phyloP scores from a whole-genome alignment of 64 coral and sea anemone species.

The Anthopleura sola region DNA sequence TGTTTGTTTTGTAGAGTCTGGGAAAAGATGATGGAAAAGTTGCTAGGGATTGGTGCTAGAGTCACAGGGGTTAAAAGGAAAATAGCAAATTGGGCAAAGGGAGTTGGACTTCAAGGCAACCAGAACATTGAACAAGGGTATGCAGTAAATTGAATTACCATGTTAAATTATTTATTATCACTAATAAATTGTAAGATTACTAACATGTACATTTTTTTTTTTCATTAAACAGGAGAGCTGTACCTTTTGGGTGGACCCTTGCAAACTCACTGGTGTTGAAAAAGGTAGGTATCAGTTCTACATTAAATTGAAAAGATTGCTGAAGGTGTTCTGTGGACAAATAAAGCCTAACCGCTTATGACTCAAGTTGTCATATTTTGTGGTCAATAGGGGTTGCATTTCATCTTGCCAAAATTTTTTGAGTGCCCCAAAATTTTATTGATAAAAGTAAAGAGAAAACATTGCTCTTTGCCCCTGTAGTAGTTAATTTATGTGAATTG shows the following conservation, averaged over 20 bases:
- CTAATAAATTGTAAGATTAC: too few relatives aligned
- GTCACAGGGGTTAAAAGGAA: slow-evolving; percentile 86
- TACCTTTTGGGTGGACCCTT: slow-evolving; percentile 88
- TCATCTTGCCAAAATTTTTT: too few relatives aligned
- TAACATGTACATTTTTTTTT: too few relatives aligned
- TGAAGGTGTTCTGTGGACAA: too few relatives aligned
- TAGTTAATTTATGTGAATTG: too few relatives aligned
- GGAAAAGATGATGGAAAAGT: slow-evolving; percentile 96
- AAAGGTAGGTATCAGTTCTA: slow-evolving; percentile 52
- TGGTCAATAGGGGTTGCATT: too few relatives aligned
- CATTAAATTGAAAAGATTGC: too few relatives aligned
- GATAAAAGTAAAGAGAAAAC: too few relatives aligned
- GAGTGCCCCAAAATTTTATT: too few relatives aligned
- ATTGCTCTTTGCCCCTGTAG: too few relatives aligned
- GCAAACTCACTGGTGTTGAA: slow-evolving; percentile 77
- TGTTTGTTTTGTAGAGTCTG: slow-evolving; percentile 50
- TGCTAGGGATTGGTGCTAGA: slow-evolving; percentile 61
- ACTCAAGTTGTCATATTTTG: too few relatives aligned
- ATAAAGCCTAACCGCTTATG: too few relatives aligned
- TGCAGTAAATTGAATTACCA: not conserved
- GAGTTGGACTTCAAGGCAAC: slow-evolving; percentile 74
- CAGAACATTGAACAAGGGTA: slow-evolving; percentile 89
- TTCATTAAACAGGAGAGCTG: slow-evolving; percentile 33
- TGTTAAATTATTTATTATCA: not conserved
- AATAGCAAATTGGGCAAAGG: slow-evolving; percentile 81